Base-by-base conservation (phyloP, 2,113 vertebrate genomes). In the Crotalus helleri region DNA sequence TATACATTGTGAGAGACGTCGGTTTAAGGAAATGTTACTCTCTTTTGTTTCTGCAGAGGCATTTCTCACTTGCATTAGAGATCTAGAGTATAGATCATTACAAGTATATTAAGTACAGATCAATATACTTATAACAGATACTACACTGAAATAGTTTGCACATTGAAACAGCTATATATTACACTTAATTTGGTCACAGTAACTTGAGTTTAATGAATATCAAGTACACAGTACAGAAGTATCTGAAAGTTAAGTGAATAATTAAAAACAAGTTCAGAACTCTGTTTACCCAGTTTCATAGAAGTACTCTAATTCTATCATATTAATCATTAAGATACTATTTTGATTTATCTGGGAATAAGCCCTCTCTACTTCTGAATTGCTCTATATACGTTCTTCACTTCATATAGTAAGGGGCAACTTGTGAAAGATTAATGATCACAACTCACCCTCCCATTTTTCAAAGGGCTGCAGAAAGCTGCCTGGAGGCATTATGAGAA, bases 331-430 rank as follows among this genome's bases (percentile, higher is more conserved):
- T 33, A 29, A 9, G 13, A 54, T 33, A 29, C 5, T n/a, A 54
- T 33, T 24, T 54, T 46, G 49, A n/a, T 81, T 81, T 81, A 39
- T 8, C 29, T n/a, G 15, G 13, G 86, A 87, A 29, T 87, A 51
- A 87, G 29, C 7, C 12, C 3, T 88, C 26, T 54, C 6, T 29
- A 19, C 12, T 54, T 88, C 51, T 88, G 87, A 88, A 95, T 95
- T 93, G 85, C 81, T 74, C 4, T 51, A 92, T 92, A 95, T 94
- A 93, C 69, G 90, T 93, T 90, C 90, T 94, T 96, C 94, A 92
- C 94, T 69, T 69, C 69, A 81, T 81, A 39, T 39, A 39, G 33
- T 81, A 39, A 81, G 39, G 69, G 33, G 33, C 69, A 81, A 81
- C 17, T 39, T 81, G 69, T 39, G 69, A 17, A 81, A 81, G 17